Percentiles rank a stretch among this genome's conserved stretches.
These are phyloP conservation scores for Itoplectis maculator DNA, from an alignment of 2,888 invertebrate genomes.

Conservation along the genomic window DNA sequence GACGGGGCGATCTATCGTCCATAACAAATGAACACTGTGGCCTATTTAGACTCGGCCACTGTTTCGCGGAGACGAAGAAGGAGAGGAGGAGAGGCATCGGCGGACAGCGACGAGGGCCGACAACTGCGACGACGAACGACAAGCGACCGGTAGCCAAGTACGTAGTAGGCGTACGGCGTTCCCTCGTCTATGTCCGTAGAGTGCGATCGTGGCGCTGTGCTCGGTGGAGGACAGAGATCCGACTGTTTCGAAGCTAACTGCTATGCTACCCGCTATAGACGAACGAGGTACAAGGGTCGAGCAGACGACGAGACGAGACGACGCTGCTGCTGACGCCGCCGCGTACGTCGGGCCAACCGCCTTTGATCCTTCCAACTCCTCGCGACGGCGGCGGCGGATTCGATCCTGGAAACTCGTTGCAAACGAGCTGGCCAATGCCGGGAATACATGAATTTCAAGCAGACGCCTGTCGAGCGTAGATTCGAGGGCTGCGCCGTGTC, in stretches of 20 bases:
- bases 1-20: conserved; percentile 62
- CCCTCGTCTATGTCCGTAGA: conserved; percentile 35
- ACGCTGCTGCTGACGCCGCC: too few relatives aligned
- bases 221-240: conserved; percentile 14
- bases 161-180: conserved; percentile 17
- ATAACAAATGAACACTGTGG: conserved; percentile 65
- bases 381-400: not conserved
- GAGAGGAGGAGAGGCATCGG: conserved; percentile 21
- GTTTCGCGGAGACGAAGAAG: conserved; percentile 36
- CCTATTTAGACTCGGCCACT: conserved; percentile 57
- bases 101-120: conserved; percentile 33
- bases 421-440: conserved; percentile 26
- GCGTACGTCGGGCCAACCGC: conserved; percentile 53
- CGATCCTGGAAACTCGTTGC: conserved; percentile 27
- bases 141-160: conserved; percentile 45
- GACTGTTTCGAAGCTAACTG: conserved; percentile 23
- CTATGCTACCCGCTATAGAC: not conserved
- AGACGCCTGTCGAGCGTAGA: conserved; percentile 21
- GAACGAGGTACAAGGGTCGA: conserved; percentile 36
- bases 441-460: conserved; percentile 62
- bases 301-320: conserved; percentile 36
- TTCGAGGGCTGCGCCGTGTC: not conserved
- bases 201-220: conserved; percentile 26
- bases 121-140: too few relatives aligned
- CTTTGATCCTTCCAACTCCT: conserved; percentile 62